phyloP scores from a whole-genome alignment of 2,113 vertebrate species.

The Oncorhynchus gorbuscha region DNA sequence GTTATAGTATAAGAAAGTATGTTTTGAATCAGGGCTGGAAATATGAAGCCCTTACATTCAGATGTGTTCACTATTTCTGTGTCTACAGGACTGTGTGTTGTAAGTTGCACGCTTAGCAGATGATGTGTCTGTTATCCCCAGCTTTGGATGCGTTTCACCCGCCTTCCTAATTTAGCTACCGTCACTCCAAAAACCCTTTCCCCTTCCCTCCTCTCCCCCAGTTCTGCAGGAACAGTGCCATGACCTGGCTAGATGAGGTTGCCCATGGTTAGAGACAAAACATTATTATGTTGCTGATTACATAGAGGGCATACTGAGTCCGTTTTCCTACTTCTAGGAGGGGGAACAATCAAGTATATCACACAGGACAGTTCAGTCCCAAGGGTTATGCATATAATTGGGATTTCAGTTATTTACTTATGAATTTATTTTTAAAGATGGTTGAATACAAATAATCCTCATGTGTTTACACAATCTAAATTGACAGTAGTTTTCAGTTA shows the following conservation, averaged over 20 bases:
- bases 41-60: no score
- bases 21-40: no score
- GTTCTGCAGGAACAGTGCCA: constrained; percentile 24
- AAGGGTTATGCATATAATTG: no score
- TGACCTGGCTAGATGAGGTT: neutral
- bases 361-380: neutral
- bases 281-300: neutral
- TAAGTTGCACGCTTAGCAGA: constrained; percentile 61
- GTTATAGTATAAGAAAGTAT: no score
- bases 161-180: constrained; percentile 24
- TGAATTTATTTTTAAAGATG: neutral
- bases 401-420: neutral
- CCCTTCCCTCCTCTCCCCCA: constrained; percentile 65
- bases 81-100: constrained; percentile 75
- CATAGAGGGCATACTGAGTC: no score
- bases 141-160: constrained; percentile 66
- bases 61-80: neutral
- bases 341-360: neutral
- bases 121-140: constrained; percentile 39
- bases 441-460: neutral
- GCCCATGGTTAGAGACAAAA: neutral
- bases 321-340: no score
- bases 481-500: neutral
- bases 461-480: neutral
- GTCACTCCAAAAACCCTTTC: constrained; percentile 41